phyloP scores from a whole-genome alignment of 2,797 vertebrate genomes.

The Telmatherina bonti region DNA sequence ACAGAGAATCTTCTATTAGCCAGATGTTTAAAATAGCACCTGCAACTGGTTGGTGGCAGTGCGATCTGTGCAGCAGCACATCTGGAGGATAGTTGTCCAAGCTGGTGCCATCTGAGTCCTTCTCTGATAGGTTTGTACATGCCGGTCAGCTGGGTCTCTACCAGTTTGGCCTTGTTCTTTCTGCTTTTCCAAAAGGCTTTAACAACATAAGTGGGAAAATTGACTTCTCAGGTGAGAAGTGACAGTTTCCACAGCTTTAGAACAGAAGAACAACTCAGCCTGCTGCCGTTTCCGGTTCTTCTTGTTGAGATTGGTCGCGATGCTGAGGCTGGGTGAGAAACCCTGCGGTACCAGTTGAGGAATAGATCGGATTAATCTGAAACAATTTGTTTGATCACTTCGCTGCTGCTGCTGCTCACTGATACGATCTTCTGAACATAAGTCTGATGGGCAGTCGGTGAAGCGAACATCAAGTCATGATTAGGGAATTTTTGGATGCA shows the following conservation, averaged over 20 bases:
- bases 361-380: slow-evolving; percentile 73
- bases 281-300: slow-evolving; percentile 78
- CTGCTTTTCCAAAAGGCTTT: too few species aligned
- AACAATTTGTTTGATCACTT: slow-evolving; percentile 68
- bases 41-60: slow-evolving; percentile 67
- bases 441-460: slow-evolving; percentile 55
- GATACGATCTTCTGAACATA: slow-evolving; percentile 76
- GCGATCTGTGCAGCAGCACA: slow-evolving; percentile 82
- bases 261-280: slow-evolving; percentile 74
- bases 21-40: slow-evolving; percentile 74
- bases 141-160: slow-evolving; percentile 76
- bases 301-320: slow-evolving; percentile 61
- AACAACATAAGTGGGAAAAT: slow-evolving; percentile 71
- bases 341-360: slow-evolving; percentile 60
- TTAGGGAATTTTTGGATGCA: slow-evolving; percentile 28
- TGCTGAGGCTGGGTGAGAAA: slow-evolving; percentile 14
- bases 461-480: slow-evolving; percentile 47
- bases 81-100: slow-evolving; percentile 74
- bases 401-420: slow-evolving; percentile 36
- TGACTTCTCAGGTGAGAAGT: slow-evolving; percentile 28
- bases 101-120: background rate
- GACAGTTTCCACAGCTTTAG: slow-evolving; percentile 35
- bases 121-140: slow-evolving; percentile 79
- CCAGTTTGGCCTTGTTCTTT: too few species aligned
- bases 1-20: slow-evolving; percentile 72